phyloP scores from a whole-genome alignment of 1,140 invertebrate genomes.

The Luehdorfia chinensis region DNA sequence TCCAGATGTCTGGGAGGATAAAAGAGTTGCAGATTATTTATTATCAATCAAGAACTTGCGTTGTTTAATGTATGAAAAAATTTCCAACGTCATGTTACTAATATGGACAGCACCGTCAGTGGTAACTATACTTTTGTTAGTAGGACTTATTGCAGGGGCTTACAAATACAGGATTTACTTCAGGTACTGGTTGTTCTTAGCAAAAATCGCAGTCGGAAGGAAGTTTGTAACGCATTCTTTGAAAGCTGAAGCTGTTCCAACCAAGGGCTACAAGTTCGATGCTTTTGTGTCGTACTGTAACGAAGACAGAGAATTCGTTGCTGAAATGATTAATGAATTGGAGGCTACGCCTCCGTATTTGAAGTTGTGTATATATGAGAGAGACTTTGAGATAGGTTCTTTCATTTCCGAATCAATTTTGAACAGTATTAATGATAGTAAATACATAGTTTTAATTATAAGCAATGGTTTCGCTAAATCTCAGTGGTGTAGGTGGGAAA shows the following conservation, averaged over 20 bases:
- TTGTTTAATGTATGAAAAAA: slow-evolving; percentile 51
- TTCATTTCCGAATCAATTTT: slow-evolving; percentile 80
- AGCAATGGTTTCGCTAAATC: slow-evolving; percentile 81
- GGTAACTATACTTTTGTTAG: slow-evolving; percentile 34
- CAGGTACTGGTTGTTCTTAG: slow-evolving; percentile 77
- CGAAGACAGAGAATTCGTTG: slow-evolving; percentile 80
- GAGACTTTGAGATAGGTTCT: slow-evolving; percentile 81
- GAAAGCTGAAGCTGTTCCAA: slow-evolving; percentile 24
- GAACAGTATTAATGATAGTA: slow-evolving; percentile 78
- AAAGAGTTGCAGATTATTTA: slow-evolving; percentile 55
- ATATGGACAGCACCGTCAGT: slow-evolving; percentile 56
- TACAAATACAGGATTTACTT: slow-evolving; percentile 73
- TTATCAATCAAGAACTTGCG: slow-evolving; percentile 46
- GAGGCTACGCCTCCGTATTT: slow-evolving; percentile 77
- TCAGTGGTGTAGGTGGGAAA: slow-evolving; percentile 83
- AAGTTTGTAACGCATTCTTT: slow-evolving; percentile 50
- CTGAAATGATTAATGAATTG: slow-evolving; percentile 76
- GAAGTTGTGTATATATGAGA: slow-evolving; percentile 81
- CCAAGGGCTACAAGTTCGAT: slow-evolving; percentile 77
- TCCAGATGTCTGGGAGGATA: slow-evolving; percentile 64
- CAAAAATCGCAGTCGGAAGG: slow-evolving; percentile 66
- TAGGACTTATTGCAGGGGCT: slow-evolving; percentile 33
- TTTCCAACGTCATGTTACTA: slow-evolving; percentile 51
- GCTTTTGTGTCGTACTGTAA: slow-evolving; percentile 83
- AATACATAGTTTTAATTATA: slow-evolving; percentile 80